Evolutionary conservation across 1,140 invertebrate genomes (phyloP).

Genomic region (Heliconius eleuchia): DNA sequence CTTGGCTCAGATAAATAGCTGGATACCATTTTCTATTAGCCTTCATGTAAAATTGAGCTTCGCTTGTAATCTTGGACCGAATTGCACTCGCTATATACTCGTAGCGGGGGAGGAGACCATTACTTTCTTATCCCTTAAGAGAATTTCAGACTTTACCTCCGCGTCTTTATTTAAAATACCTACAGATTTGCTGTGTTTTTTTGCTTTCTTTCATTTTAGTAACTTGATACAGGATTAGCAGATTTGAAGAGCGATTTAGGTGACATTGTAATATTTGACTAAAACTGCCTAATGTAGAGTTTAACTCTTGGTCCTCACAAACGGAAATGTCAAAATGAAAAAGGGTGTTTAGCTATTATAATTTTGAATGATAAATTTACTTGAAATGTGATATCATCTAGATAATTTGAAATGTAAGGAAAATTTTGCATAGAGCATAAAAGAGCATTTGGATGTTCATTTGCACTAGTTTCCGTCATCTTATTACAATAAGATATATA

Average conservation of each 20-base stretch:
- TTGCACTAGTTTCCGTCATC: too few species aligned
- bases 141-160: slow-evolving; percentile 42
- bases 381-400: too few species aligned
- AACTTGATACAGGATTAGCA: slow-evolving; percentile 25
- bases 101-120: slow-evolving; percentile 35
- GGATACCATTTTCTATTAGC: slow-evolving; percentile 10
- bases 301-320: not conserved
- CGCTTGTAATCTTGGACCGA: slow-evolving; percentile 26
- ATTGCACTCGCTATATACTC: slow-evolving; percentile 25
- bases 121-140: slow-evolving; percentile 39
- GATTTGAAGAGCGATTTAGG: not conserved
- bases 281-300: not conserved
- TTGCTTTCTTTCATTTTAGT: slow-evolving; percentile 14
- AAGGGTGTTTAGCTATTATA: too few species aligned
- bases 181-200: slow-evolving; percentile 18
- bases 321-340: not conserved
- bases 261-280: not conserved
- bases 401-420: too few species aligned
- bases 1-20: not conserved
- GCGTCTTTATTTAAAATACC: slow-evolving; percentile 20
- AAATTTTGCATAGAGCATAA: too few species aligned
- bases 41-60: slow-evolving; percentile 16
- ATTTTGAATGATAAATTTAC: too few species aligned
- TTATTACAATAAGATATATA: too few species aligned
- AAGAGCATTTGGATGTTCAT: too few species aligned